Base-by-base conservation (phyloP, 2,888 invertebrate species). In the Thera britannica region DNA sequence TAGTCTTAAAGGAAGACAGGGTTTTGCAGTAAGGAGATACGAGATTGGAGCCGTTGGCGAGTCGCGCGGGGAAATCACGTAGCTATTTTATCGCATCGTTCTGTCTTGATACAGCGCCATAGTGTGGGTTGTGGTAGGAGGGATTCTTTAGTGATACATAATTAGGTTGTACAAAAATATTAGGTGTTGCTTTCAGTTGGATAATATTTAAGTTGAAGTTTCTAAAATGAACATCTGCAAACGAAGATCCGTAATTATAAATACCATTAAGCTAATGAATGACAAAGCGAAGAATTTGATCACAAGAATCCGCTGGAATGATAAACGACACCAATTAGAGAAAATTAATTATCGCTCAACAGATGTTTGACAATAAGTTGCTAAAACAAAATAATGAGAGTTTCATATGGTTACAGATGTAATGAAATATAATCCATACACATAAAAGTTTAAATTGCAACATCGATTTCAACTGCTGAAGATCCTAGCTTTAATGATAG, bases 31-130 rank as follows among this genome's bases (percentile, higher is more conserved):
- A 79, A 65, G 65, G 76, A 80, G 81, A 86, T 84, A 89, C 87
- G 87, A 90, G 91, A 91, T 92, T 88, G 87, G 80, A 83, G 81
- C 85, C 82, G 83, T 63, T 65, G 63, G 68, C 68, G 68, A 66
- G 58, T 64, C 46, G 63, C 78, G 83, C 81, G 79, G 81, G 83
- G 82, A 86, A 85, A 91, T 88, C 92, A 92, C 90, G 92, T 90
- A 84, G 84, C 86, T 84, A 83, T 88, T 92, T 92, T 92, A 92
- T 92, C 82, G 87, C 83, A 81, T 82, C 77, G 79, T 75, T 78
- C 77, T 79, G 82, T 80, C 85, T 83, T 80, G 80, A 85, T 84
- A 81, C 82, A 80, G 79, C 77, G 69, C 75, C 76, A 73, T 77
- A 69, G 69, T 65, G 56, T 69, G 62, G 51, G 69, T 65, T 56